A percentile compares a stretch with the other conserved stretches of the same genome.
phyloP scores from a whole-genome alignment of 2,888 invertebrate genomes.

The Trichopria drosophilae region DNA sequence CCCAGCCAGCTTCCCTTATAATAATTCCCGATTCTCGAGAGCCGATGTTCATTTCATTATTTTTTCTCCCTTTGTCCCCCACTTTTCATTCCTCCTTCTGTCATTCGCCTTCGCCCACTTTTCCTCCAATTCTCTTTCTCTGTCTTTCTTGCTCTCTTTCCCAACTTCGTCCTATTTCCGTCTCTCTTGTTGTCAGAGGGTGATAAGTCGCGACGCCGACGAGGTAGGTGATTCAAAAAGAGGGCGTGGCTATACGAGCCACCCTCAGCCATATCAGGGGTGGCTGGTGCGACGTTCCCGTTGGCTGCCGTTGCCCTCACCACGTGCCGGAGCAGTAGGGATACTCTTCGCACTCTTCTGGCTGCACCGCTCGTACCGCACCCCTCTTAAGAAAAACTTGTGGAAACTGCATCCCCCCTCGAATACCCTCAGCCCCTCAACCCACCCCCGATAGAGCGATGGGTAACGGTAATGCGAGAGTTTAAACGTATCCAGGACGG shows the following conservation, averaged over 20 bases:
- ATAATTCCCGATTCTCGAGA: constrained; percentile 53
- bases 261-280: constrained; percentile 35
- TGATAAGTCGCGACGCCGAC: constrained; percentile 58
- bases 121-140: constrained; percentile 24
- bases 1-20: constrained; percentile 46
- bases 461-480: constrained; percentile 14
- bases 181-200: constrained; percentile 45
- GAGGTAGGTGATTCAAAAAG: constrained; percentile 51
- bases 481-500: constrained; percentile 25
- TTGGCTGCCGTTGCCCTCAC: constrained; percentile 48
- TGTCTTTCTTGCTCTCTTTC: constrained; percentile 12
- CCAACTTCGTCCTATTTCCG: constrained; percentile 3
- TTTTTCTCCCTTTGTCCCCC: constrained; percentile 45
- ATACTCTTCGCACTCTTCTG: constrained; percentile 5
- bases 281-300: constrained; percentile 42
- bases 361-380: constrained; percentile 27
- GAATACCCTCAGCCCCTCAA: constrained; percentile 13
- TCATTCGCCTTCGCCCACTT: constrained; percentile 16
- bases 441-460: not conserved
- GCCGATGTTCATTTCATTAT: constrained; percentile 58
- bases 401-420: constrained; percentile 34
- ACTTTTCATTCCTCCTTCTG: constrained; percentile 22
- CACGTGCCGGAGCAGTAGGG: constrained; percentile 29
- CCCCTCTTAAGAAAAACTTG: constrained; percentile 41
- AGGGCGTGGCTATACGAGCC: constrained; percentile 51